Conservation (phyloP, 2,888 invertebrate genomes). For the Melanostoma scalare region DNA sequence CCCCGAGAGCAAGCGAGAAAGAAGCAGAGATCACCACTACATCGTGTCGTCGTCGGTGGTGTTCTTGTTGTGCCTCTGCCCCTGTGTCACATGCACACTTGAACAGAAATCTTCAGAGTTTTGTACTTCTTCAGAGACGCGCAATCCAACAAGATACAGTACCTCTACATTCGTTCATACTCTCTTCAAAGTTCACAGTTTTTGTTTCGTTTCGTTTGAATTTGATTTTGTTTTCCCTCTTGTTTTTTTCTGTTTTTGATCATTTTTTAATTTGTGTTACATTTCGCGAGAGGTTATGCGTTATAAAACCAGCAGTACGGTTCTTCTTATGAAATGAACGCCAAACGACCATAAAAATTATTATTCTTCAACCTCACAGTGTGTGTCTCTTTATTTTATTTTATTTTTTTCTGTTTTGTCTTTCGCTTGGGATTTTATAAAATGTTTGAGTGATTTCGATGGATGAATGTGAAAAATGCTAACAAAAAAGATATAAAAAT, state of each 20-base stretch:
- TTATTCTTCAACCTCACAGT: constrained; percentile 3
- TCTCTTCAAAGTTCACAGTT: constrained; percentile 9
- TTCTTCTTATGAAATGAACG: constrained; percentile 20
- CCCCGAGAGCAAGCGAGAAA: constrained; percentile 56
- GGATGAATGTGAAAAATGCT: constrained; percentile 51
- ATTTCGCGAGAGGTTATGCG: constrained; percentile 35
- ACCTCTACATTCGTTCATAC: constrained; percentile 28
- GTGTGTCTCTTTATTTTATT: constrained; percentile 41
- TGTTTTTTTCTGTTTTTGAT: constrained; percentile 36
- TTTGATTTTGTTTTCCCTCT: constrained; percentile 12
- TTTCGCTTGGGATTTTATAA: constrained; percentile 43
- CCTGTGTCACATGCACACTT: constrained; percentile 58
- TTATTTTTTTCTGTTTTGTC: constrained; percentile 9
- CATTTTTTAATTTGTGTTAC: constrained; percentile 34
- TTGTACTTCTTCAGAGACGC: constrained; percentile 64
- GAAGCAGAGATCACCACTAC: constrained; percentile 41
- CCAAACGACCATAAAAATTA: constrained; percentile 47
- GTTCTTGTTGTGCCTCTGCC: constrained; percentile 11
- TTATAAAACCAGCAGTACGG: constrained; percentile 1
- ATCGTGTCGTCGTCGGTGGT: constrained; percentile 25
- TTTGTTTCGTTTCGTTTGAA: constrained; percentile 10
- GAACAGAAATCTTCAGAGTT: constrained; percentile 39
- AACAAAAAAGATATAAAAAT: constrained; percentile 38
- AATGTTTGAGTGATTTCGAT: constrained; percentile 50
- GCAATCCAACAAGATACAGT: constrained; percentile 64